Conservation (phyloP, 2,797 vertebrate species). For the Parauchenoglanis ngamensis region DNA sequence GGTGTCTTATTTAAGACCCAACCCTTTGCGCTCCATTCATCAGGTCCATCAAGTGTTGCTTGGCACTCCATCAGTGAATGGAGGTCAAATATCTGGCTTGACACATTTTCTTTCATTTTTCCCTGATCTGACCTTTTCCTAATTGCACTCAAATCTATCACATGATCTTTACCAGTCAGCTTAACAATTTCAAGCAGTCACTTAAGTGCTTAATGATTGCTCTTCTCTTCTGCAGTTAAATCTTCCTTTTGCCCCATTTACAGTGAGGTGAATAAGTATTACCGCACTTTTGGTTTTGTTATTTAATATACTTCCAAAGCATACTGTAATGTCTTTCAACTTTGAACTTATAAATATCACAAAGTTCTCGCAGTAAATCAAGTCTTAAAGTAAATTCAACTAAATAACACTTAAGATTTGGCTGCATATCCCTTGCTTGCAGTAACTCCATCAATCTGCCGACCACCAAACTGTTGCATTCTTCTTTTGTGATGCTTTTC, state of each 20-base stretch:
- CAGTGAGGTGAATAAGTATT: not conserved
- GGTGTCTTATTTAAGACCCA: not conserved
- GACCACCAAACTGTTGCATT: no score
- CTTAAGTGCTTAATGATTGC: not conserved
- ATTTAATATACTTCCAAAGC: not conserved
- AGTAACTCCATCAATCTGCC: no score
- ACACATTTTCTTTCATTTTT: not conserved
- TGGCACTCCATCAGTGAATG: not conserved
- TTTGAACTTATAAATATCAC: no score
- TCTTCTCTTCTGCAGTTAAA: not conserved
- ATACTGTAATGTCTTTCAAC: no score
- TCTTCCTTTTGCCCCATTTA: not conserved
- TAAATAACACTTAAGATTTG: no score
- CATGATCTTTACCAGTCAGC: not conserved
- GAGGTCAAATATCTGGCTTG: not conserved
- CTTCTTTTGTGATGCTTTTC: no score
- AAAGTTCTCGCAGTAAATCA: no score
- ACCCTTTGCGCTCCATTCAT: not conserved
- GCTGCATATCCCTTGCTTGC: no score
- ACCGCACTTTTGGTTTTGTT: not conserved
- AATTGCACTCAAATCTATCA: not conserved
- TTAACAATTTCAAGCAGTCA: not conserved
- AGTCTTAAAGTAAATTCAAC: no score
- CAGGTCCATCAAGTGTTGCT: not conserved
- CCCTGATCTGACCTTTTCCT: not conserved